Evolutionary conservation across 2,113 vertebrate genomes (phyloP), one percentile per base, ranked within the genome.

Genomic region (Xiphophorus hellerii): DNA sequence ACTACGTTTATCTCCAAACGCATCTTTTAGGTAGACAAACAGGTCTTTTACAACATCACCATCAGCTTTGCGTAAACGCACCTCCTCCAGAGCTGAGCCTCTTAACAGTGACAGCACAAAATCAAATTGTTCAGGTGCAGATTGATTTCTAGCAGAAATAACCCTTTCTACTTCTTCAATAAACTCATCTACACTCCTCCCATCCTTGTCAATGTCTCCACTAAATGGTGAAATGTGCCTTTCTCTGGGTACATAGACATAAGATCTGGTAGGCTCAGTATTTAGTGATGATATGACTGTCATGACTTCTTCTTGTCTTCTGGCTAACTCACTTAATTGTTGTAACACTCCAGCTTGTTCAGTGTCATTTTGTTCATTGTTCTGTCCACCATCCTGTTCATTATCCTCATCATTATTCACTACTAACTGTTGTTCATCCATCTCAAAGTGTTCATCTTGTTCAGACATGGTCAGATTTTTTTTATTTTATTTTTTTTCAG

Each of bases 221-320:
- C 66, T 67, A 42, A 66, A 67, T 14, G 35, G 66, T 28, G n/a
- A 9, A 28, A 42, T 67, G 37, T 67, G 66, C 9, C 66, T 25
- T 27, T 67, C 66, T 44, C 66, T 42, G 9, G 66, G 66, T 15
- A 28, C 66, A 44, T 67, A 44, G 4, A 67, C 66, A 42, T 67
- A 67, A 8, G 66, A 67, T 27, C 66, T 67, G 13, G 66, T 15
- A 42, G 35, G 35, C 25, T 25, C 37, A 67, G 25, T 42, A 28
- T 42, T 67, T 28, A 67, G 3, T 27, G 37, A 67, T n/a, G 37
- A 67, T 28, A 67, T 42, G 13, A 35, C 35, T 42, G 37, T 42
- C 25, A 67, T 42, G 5, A 67, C 35, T 12, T 67, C 33, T 67
- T 67, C 33, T 67, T 67, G 66, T 17, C 14, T 27, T 25, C 25